Evolutionary conservation across 2,797 vertebrate species (phyloP).

Genomic region (Sebastes goodei): DNA sequence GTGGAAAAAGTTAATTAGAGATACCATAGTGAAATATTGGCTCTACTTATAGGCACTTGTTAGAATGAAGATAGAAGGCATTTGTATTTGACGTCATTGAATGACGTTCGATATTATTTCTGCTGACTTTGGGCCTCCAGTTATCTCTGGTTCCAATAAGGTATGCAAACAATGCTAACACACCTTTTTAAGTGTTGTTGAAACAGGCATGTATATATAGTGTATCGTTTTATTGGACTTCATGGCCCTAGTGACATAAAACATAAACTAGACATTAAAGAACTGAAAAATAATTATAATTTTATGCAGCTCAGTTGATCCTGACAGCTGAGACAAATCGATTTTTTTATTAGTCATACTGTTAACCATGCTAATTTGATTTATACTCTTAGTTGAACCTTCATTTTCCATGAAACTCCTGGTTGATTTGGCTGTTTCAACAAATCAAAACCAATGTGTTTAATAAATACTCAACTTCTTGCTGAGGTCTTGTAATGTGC

Average conservation of each 20-base stretch:
- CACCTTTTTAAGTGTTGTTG: not conserved
- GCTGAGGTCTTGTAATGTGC: constrained; percentile 75
- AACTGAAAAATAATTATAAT: not conserved
- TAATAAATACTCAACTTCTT: constrained; percentile 2
- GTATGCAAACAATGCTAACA: not conserved
- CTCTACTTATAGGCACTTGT: not conserved
- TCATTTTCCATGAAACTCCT: constrained; percentile 32
- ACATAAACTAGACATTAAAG: not conserved
- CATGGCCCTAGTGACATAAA: not conserved
- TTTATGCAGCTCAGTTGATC: not conserved
- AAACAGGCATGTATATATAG: not conserved
- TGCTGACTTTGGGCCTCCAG: not conserved
- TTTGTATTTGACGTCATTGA: not conserved
- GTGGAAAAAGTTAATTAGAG: not conserved
- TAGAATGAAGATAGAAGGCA: not conserved
- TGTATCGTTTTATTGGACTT: not conserved
- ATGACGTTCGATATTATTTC: not conserved
- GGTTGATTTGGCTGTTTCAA: constrained; percentile 37
- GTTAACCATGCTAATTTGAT: not conserved
- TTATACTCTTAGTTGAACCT: not conserved
- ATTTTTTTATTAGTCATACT: not conserved
- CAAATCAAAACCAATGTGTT: constrained; percentile 5
- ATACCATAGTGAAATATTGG: not conserved
- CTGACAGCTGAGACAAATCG: not conserved
- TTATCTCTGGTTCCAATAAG: not conserved